Conservation (phyloP, 2,888 invertebrate genomes). For the Lottia gigantea region DNA sequence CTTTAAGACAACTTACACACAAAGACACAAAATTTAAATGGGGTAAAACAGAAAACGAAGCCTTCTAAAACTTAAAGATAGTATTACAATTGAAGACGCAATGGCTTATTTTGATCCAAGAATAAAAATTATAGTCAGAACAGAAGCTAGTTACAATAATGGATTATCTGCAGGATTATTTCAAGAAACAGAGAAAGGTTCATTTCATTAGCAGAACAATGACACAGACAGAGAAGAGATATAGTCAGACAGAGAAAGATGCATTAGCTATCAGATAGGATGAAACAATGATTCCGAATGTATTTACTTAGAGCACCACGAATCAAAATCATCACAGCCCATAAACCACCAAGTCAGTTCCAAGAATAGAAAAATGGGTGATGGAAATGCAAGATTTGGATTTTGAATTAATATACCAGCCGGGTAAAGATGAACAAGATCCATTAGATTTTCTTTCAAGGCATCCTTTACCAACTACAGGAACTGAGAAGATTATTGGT, state of each 20-base stretch:
- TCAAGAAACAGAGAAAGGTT: conserved; percentile 25
- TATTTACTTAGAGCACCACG: conserved; percentile 31
- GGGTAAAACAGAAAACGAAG: neutral
- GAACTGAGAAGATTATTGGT: conserved; percentile 18
- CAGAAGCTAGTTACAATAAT: neutral
- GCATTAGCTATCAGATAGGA: conserved; percentile 23
- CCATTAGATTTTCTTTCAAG: conserved; percentile 15
- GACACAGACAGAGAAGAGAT: conserved; percentile 25
- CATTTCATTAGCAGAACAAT: conserved; percentile 28
- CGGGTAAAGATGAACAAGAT: conserved; percentile 13
- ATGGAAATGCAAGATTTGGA: conserved; percentile 25
- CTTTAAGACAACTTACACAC: neutral
- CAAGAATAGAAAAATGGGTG: conserved; percentile 23
- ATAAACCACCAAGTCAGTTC: conserved; percentile 22
- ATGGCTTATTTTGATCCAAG: neutral
- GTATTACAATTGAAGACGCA: neutral
- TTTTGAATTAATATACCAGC: conserved; percentile 20
- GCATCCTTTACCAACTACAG: conserved; percentile 21
- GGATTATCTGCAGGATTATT: conserved; percentile 10
- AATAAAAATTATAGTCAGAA: neutral
- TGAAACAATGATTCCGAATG: conserved; percentile 22
- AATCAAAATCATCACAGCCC: conserved; percentile 27
- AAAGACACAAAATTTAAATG: conserved; percentile 8
- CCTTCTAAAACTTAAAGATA: neutral
- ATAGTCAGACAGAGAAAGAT: conserved; percentile 24